phyloP scores from a whole-genome alignment of 2,113 vertebrate genomes.

The Gavialis gangeticus region DNA sequence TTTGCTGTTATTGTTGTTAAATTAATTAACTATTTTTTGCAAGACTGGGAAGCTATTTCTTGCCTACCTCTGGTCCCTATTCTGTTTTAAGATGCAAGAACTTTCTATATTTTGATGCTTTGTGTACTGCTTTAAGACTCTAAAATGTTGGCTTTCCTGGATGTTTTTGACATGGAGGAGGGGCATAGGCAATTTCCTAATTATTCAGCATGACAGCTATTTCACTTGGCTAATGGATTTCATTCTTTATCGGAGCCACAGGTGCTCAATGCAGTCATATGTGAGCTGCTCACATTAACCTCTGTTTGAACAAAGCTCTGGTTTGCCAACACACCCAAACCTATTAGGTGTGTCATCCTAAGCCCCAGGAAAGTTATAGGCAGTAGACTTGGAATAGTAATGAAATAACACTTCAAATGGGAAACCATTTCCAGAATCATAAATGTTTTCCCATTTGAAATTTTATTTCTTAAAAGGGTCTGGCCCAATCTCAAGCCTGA shows the following conservation, averaged over 20 bases:
- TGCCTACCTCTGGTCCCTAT: not conserved
- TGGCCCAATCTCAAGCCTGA: conserved; percentile 50
- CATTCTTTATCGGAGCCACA: conserved; percentile 28
- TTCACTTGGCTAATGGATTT: conserved; percentile 56
- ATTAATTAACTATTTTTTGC: too few relatives aligned
- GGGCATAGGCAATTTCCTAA: not conserved
- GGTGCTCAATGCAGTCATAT: conserved; percentile 5
- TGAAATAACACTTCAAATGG: not conserved
- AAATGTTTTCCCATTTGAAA: conserved; percentile 43
- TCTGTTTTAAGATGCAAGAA: not conserved
- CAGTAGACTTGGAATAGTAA: not conserved
- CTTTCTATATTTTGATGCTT: not conserved
- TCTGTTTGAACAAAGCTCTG: conserved; percentile 37
- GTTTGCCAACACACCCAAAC: not conserved
- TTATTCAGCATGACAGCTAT: conserved; percentile 20
- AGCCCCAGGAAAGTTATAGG: conserved; percentile 37
- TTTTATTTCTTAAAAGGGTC: conserved; percentile 57
- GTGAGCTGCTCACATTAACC: conserved; percentile 44
- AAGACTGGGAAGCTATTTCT: not conserved
- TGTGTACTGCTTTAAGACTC: not conserved
- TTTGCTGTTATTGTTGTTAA: too few relatives aligned
- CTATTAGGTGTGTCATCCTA: not conserved
- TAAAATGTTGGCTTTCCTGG: not conserved
- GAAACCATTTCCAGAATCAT: conserved; percentile 14
- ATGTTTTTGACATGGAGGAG: not conserved